These are phyloP conservation scores for Platerodrilus igneus DNA, from an alignment of 2,888 invertebrate species.

Conservation along the genomic window DNA sequence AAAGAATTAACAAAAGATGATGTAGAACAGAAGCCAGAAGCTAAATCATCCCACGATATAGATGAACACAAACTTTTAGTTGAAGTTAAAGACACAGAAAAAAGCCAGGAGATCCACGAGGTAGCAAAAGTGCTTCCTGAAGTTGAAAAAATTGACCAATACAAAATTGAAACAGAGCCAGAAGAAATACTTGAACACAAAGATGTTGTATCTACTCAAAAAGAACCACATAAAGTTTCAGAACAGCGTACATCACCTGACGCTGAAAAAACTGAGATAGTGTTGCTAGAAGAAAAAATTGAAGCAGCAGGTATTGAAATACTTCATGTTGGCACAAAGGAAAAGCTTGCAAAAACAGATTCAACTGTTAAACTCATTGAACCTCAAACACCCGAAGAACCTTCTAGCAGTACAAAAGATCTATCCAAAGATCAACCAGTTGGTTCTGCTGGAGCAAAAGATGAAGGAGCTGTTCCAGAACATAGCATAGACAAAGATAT, in stretches of 20 bases:
- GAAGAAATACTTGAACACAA: conserved; percentile 2
- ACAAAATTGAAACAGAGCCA: conserved; percentile 7
- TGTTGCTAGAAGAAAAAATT: neutral
- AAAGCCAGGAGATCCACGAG: neutral
- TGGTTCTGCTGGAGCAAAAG: neutral
- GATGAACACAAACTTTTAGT: conserved; percentile 16
- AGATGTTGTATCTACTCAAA: conserved; percentile 8
- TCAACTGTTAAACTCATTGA: too few relatives aligned
- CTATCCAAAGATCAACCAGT: neutral
- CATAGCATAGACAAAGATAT: neutral
- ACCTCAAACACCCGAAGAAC: too few relatives aligned
- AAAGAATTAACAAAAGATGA: too few relatives aligned
- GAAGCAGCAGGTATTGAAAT: too few relatives aligned
- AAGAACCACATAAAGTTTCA: conserved; percentile 23
- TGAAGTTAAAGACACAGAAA: conserved; percentile 13
- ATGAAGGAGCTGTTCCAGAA: neutral
- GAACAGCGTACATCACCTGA: conserved; percentile 13
- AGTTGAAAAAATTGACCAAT: conserved; percentile 3
- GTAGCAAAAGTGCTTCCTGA: neutral
- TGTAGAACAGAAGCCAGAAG: conserved; percentile 6
- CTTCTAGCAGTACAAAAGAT: neutral
- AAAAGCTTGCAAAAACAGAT: neutral
- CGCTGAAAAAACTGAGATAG: neutral
- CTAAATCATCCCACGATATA: conserved; percentile 18
- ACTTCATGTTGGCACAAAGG: neutral